These are phyloP conservation scores for Pheosia tremula DNA, from an alignment of 2,888 invertebrate genomes.

Conservation along the genomic window DNA sequence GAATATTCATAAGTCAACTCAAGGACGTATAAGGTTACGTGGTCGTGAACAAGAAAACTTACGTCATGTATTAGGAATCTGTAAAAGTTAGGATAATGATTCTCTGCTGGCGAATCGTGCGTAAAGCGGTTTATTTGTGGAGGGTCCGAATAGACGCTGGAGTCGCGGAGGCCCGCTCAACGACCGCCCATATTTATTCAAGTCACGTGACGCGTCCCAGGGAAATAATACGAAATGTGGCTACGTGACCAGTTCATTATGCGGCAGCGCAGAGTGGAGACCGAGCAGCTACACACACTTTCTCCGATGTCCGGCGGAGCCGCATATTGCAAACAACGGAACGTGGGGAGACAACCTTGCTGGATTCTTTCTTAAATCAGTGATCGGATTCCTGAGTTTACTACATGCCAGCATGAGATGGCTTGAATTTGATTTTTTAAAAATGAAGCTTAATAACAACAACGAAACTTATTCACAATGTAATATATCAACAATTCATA, in stretches of 20 bases:
- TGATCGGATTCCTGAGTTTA: conserved; percentile 15
- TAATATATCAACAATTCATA: too few species aligned
- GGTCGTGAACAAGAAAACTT: conserved; percentile 54
- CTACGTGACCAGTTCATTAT: conserved; percentile 84
- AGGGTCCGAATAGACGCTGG: conserved; percentile 74
- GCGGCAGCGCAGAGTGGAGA: conserved; percentile 68
- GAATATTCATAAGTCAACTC: conserved; percentile 27
- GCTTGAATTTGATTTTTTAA: background rate
- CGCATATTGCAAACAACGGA: conserved; percentile 62
- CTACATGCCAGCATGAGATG: background rate
- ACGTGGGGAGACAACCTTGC: conserved; percentile 55
- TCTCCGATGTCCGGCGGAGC: conserved; percentile 44
- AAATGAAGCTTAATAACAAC: background rate
- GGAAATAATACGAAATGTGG: conserved; percentile 85
- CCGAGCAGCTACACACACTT: conserved; percentile 62
- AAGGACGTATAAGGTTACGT: conserved; percentile 33
- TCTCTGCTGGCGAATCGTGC: conserved; percentile 80
- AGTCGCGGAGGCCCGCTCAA: conserved; percentile 58
- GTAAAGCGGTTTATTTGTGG: conserved; percentile 83
- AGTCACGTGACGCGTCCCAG: conserved; percentile 82
- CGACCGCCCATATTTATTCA: conserved; percentile 74
- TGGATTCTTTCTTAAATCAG: conserved; percentile 55
- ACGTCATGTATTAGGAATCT: conserved; percentile 66
- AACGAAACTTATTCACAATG: too few species aligned
- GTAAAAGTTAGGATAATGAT: conserved; percentile 82